Evolutionary conservation across 2,888 invertebrate species (phyloP).

Genomic region (Cosmia pyralina): DNA sequence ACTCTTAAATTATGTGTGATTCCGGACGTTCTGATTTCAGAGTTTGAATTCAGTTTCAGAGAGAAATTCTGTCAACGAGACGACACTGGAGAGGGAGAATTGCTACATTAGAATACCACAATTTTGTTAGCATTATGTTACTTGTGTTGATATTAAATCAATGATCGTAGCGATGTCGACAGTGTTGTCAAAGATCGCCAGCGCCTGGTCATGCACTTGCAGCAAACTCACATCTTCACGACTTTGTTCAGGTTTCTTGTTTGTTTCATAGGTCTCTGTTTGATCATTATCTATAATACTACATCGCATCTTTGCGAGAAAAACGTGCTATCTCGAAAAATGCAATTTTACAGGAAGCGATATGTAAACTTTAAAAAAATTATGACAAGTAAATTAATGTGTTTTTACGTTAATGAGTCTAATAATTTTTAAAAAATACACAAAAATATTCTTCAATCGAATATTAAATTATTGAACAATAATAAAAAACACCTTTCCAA

Average conservation of each 20-base stretch:
- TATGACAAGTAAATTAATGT: no score
- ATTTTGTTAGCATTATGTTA: background rate
- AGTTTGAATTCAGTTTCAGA: slow-evolving; percentile 2
- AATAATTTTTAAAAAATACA: no score
- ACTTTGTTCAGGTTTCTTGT: slow-evolving; percentile 11
- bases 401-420: no score
- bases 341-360: no score
- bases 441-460: no score
- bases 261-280: background rate
- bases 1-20: no score
- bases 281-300: background rate
- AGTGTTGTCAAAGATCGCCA: background rate
- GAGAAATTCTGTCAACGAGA: background rate
- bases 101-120: no score
- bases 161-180: background rate
- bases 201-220: slow-evolving; percentile 45
- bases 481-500: no score
- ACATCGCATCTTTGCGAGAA: no score
- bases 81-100: background rate
- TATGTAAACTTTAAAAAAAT: no score
- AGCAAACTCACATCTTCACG: slow-evolving; percentile 43
- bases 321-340: no score
- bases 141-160: background rate
- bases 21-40: background rate
- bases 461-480: no score